Percentiles rank a stretch among this genome's conserved stretches.
These are phyloP conservation scores for Brachionus sp. DNA, from an alignment of 1,140 invertebrate species.

Conservation along the genomic window DNA sequence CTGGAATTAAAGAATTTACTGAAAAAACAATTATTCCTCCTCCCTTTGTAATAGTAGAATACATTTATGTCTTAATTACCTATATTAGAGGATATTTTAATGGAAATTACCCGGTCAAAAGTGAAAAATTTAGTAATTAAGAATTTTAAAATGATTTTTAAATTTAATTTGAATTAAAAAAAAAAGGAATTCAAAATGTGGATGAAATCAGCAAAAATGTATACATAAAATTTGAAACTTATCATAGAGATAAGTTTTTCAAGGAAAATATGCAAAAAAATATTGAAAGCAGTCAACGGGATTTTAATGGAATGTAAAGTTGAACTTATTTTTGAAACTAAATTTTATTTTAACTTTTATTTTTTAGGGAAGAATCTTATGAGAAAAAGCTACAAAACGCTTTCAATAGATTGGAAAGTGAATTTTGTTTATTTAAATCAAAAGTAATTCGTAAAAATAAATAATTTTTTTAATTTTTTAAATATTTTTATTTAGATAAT, in stretches of 20 bases:
- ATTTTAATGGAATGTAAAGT: background rate
- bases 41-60: constrained; percentile 31
- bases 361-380: background rate
- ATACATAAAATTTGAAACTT: constrained; percentile 45
- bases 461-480: background rate
- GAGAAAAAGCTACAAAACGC: background rate
- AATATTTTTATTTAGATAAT: background rate
- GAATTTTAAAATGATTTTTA: background rate
- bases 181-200: background rate
- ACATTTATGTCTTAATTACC: background rate
- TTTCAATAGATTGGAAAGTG: background rate
- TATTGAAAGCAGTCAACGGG: background rate
- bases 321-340: background rate
- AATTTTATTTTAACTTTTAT: background rate
- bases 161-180: background rate
- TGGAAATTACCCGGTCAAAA: background rate
- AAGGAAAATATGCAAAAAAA: background rate
- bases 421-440: background rate
- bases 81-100: constrained; percentile 26
- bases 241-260: constrained; percentile 3
- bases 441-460: background rate
- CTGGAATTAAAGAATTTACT: constrained; percentile 30
- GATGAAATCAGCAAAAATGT: constrained; percentile 8
- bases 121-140: constrained; percentile 7
- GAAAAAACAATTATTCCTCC: constrained; percentile 28